These are phyloP conservation scores for Drosophila hydei DNA, from an alignment of 1,140 invertebrate genomes.

Conservation along the genomic window DNA sequence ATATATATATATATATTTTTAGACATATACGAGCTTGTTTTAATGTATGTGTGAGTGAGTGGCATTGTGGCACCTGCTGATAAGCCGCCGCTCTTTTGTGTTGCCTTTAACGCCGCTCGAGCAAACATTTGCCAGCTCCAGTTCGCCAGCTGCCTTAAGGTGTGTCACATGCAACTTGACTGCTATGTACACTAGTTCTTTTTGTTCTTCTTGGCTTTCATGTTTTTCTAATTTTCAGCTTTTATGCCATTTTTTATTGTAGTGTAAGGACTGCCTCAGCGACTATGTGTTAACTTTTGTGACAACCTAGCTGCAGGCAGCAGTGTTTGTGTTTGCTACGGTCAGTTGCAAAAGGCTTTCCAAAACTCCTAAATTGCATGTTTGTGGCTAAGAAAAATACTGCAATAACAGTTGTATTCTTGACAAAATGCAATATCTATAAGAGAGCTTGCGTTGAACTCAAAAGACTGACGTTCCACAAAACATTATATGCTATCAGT, in stretches of 20 bases:
- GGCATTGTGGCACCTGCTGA: conserved; percentile 33
- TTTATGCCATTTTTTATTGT: conserved; percentile 14
- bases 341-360: conserved; percentile 19
- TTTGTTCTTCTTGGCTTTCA: conserved; percentile 17
- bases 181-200: conserved; percentile 22
- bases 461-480: neutral
- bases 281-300: conserved; percentile 14
- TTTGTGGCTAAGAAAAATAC: conserved; percentile 2
- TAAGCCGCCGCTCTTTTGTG: conserved; percentile 45
- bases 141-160: conserved; percentile 43
- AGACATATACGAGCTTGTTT: neutral
- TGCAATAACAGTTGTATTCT: neutral
- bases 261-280: conserved; percentile 2
- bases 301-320: conserved; percentile 21
- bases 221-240: conserved; percentile 22
- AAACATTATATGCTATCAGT: neutral
- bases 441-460: neutral
- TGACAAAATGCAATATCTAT: neutral
- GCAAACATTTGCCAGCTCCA: conserved; percentile 54
- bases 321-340: conserved; percentile 32
- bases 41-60: neutral
- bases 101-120: conserved; percentile 26
- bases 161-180: conserved; percentile 61
- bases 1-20: neutral
- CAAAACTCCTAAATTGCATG: neutral